phyloP scores from a whole-genome alignment of 2,888 invertebrate species.

The Caenorhabditis sp. region DNA sequence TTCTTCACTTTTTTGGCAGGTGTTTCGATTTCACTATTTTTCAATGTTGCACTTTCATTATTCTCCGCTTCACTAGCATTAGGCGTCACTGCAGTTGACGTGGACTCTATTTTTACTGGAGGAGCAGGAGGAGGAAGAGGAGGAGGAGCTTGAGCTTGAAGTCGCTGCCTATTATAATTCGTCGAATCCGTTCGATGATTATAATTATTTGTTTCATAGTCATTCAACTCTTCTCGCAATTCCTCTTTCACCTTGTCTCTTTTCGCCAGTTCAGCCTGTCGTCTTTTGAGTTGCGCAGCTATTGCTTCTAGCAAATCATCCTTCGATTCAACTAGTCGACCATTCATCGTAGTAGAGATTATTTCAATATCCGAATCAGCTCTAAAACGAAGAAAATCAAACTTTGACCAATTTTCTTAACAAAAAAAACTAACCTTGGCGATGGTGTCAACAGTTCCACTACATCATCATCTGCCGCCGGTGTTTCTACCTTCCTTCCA shows the following conservation, averaged over 20 bases:
- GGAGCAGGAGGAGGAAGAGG: too few species aligned
- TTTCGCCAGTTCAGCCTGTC: slow-evolving; percentile 6
- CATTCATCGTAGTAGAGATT: slow-evolving; percentile 6
- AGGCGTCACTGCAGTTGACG: neutral
- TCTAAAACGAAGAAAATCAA: neutral
- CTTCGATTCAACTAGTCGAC: neutral
- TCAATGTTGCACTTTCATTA: neutral
- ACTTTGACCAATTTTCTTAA: neutral
- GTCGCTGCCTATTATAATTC: too few species aligned
- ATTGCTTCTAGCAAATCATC: slow-evolving; percentile 7
- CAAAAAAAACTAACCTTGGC: slow-evolving; percentile 1
- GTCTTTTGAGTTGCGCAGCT: slow-evolving; percentile 3
- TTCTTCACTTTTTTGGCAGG: neutral
- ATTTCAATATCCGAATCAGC: slow-evolving; percentile 9
- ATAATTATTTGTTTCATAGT: slow-evolving; percentile 1
- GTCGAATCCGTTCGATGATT: neutral
- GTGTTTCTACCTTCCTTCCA: neutral
- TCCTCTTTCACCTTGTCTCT: slow-evolving; percentile 6
- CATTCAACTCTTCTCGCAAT: slow-evolving; percentile 2
- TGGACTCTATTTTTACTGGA: too few species aligned
- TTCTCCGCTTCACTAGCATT: slow-evolving; percentile 4
- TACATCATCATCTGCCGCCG: slow-evolving; percentile 6
- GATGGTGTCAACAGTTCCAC: neutral
- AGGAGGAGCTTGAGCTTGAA: too few species aligned
- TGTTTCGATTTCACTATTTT: neutral